Evolutionary conservation across 2,113 vertebrate genomes (phyloP).

Genomic region (Engraulis encrasicolus): DNA sequence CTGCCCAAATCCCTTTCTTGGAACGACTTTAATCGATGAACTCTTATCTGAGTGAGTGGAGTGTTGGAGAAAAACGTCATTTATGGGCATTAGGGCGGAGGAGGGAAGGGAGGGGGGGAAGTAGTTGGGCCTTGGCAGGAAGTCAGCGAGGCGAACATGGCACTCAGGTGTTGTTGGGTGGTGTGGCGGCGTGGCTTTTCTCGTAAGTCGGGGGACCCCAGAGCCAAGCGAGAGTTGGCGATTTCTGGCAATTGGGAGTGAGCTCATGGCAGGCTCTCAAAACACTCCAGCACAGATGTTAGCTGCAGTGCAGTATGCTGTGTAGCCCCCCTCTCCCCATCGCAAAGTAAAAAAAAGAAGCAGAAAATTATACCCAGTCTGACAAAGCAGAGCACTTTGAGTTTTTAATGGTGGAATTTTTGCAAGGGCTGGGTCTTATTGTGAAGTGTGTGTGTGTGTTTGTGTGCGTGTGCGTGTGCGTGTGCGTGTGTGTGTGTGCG

Average conservation of each 20-base stretch:
- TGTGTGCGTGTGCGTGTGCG: constrained; percentile 30
- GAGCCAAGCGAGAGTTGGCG: not conserved
- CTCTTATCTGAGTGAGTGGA: not conserved
- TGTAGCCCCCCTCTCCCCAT: not conserved
- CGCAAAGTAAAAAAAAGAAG: constrained; percentile 8
- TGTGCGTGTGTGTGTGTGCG: constrained; percentile 14
- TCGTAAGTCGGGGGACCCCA: constrained; percentile 15
- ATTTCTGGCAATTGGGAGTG: not conserved
- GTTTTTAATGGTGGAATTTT: constrained; percentile 29
- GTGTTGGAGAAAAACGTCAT: too few relatives aligned
- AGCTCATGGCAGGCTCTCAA: not conserved
- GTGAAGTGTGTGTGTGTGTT: constrained; percentile 33
- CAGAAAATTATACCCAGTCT: constrained; percentile 32
- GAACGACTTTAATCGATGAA: not conserved
- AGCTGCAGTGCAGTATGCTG: too few relatives aligned
- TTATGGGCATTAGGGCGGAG: not conserved
- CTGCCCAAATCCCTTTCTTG: not conserved
- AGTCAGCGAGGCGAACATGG: not conserved
- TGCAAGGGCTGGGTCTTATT: not conserved
- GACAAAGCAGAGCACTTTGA: constrained; percentile 27
- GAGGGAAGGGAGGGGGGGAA: too few relatives aligned
- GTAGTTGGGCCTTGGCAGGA: not conserved
- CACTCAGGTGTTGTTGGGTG: not conserved
- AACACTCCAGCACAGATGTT: constrained; percentile 27
- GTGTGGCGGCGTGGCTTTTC: not conserved